These are phyloP conservation scores for Phyllopteryx taeniolatus DNA, from an alignment of 2,113 vertebrate genomes.

Conservation along the genomic window DNA sequence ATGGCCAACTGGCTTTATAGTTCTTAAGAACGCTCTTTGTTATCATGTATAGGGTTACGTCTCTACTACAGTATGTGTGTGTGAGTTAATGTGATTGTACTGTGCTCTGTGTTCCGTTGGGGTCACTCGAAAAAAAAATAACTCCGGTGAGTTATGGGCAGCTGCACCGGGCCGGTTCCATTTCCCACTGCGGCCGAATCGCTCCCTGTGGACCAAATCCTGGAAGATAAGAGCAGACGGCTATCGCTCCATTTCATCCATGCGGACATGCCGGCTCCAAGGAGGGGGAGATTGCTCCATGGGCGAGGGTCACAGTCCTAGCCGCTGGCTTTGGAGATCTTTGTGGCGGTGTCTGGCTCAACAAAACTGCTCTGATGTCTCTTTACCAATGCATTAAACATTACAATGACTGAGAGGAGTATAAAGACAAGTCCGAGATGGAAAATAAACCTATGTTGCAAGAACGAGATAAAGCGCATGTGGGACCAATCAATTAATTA, in stretches of 20 bases:
- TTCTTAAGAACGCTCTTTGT: slow-evolving; percentile 20
- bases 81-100: slow-evolving; percentile 21
- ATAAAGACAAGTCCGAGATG: slow-evolving; percentile 6
- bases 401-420: slow-evolving; percentile 22
- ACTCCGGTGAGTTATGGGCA: slow-evolving; percentile 53
- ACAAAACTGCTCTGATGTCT: slow-evolving; percentile 50
- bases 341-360: slow-evolving; percentile 42
- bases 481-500: slow-evolving; percentile 37
- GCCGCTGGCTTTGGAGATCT: slow-evolving; percentile 49
- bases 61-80: background rate
- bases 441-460: background rate
- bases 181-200: slow-evolving; percentile 48
- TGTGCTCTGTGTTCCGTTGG: slow-evolving; percentile 27
- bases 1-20: slow-evolving; percentile 45
- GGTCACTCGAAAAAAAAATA: slow-evolving; percentile 28
- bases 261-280: slow-evolving; percentile 39
- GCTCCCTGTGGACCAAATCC: slow-evolving; percentile 59
- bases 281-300: slow-evolving; percentile 52
- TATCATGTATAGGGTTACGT: slow-evolving; percentile 25
- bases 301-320: slow-evolving; percentile 40
- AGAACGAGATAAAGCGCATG: slow-evolving; percentile 10
- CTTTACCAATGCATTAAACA: slow-evolving; percentile 46
- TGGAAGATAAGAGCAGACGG: slow-evolving; percentile 64
- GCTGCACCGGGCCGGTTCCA: slow-evolving; percentile 28
- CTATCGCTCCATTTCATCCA: slow-evolving; percentile 65